Evolutionary conservation across 2,113 vertebrate genomes (phyloP).

Genomic region (Macrotis lagotis): DNA sequence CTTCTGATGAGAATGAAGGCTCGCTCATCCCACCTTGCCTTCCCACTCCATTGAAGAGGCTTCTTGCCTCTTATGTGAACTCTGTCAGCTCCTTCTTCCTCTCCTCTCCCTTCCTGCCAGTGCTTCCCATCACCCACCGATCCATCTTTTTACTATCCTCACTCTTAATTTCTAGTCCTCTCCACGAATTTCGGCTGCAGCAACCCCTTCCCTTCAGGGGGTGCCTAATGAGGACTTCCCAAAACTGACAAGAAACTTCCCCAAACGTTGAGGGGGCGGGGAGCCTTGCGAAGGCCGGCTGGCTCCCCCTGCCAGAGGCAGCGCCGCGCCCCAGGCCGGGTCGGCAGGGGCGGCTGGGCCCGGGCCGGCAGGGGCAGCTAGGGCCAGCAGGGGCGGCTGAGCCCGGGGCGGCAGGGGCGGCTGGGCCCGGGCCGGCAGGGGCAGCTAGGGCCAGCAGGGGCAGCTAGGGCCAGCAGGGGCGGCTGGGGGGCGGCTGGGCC

Average conservation of each 20-base stretch:
- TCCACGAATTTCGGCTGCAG: neutral
- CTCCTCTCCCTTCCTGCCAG: too few species aligned
- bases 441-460: neutral
- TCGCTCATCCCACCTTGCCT: too few species aligned
- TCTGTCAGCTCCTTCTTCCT: too few species aligned
- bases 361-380: neutral
- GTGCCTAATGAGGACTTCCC: neutral
- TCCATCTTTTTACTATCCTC: too few species aligned
- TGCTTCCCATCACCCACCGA: too few species aligned
- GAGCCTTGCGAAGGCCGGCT: neutral
- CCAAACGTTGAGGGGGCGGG: too few species aligned
- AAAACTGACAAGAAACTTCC: neutral
- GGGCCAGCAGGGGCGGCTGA: neutral
- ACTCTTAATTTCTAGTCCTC: too few species aligned
- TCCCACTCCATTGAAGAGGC: too few species aligned
- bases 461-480: neutral
- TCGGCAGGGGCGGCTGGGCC: neutral
- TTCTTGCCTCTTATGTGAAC: too few species aligned
- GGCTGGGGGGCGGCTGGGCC: neutral
- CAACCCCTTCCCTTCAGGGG: neutral
- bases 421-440: neutral
- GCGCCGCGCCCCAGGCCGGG: accelerated
- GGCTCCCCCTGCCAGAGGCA: accelerated
- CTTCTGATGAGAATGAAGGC: too few species aligned
- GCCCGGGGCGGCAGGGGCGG: neutral